Evolutionary conservation across 2,113 vertebrate genomes (phyloP).

Genomic region (Butorides virescens): DNA sequence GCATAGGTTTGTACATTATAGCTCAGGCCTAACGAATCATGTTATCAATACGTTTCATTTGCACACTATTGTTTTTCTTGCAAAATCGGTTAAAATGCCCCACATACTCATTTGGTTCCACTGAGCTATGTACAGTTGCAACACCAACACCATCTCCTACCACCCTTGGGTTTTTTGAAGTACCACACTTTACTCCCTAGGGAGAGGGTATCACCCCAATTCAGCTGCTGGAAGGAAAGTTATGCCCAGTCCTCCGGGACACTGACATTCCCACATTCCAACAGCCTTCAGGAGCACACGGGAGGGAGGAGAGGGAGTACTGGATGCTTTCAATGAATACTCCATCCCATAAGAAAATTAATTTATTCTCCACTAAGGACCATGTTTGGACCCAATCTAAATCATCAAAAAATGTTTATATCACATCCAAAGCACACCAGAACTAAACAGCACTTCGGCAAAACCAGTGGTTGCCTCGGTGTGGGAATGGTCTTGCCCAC

Average conservation of each 20-base stretch:
- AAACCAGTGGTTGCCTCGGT: background rate
- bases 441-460: background rate
- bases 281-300: rapidly evolving
- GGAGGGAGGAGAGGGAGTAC: background rate
- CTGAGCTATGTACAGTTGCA: background rate
- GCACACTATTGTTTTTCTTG: background rate
- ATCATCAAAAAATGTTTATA: background rate
- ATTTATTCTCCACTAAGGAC: background rate
- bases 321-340: background rate
- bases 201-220: background rate
- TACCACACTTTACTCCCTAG: background rate
- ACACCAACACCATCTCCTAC: background rate
- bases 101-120: background rate
- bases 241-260: background rate
- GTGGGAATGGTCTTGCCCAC: background rate
- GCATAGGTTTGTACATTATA: background rate
- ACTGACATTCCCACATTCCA: background rate
- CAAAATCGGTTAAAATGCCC: background rate
- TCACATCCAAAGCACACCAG: background rate
- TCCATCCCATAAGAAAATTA: background rate
- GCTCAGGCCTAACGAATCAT: background rate
- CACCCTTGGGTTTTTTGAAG: background rate
- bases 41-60: background rate
- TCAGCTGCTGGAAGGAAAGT: background rate
- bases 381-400: background rate